These are phyloP conservation scores for Calameuta pallipes DNA, from an alignment of 2,888 invertebrate genomes.

Conservation along the genomic window DNA sequence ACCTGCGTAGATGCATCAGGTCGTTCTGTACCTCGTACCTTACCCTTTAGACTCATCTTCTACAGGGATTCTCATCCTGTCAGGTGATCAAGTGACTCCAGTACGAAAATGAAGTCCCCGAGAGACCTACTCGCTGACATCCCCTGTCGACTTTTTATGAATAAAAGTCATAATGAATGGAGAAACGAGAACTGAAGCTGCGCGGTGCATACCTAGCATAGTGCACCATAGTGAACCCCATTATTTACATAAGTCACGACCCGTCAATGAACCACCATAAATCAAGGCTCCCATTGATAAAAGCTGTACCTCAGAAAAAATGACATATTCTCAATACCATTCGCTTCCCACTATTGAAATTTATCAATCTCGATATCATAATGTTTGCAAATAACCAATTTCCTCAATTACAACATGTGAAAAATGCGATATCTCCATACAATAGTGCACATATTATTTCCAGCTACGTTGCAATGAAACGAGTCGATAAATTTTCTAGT, in stretches of 20 bases:
- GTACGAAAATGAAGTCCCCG: not conserved
- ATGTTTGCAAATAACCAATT: not conserved
- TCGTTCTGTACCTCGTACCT: constrained; percentile 43
- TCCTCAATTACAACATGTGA: not conserved
- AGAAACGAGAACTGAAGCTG: not conserved
- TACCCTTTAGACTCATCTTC: constrained; percentile 39
- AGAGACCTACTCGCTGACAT: not conserved
- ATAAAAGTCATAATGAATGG: constrained; percentile 40
- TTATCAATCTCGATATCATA: not conserved
- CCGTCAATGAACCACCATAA: constrained; percentile 5
- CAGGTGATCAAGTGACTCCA: not conserved
- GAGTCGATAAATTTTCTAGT: constrained; percentile 2
- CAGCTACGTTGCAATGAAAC: not conserved
- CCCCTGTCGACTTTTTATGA: constrained; percentile 29
- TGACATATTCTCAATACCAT: not conserved
- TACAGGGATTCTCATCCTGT: constrained; percentile 32
- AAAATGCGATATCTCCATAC: not conserved
- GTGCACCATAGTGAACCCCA: constrained; percentile 13
- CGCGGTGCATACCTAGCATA: constrained; percentile 3
- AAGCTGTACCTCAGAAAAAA: not conserved
- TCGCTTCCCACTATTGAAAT: not conserved
- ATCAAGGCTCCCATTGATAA: constrained; percentile 7
- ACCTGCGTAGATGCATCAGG: not conserved
- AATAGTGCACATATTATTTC: not conserved
- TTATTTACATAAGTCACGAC: constrained; percentile 30